Evolutionary conservation across 2,888 invertebrate species (phyloP).

Genomic region (Andrena bucephala): DNA sequence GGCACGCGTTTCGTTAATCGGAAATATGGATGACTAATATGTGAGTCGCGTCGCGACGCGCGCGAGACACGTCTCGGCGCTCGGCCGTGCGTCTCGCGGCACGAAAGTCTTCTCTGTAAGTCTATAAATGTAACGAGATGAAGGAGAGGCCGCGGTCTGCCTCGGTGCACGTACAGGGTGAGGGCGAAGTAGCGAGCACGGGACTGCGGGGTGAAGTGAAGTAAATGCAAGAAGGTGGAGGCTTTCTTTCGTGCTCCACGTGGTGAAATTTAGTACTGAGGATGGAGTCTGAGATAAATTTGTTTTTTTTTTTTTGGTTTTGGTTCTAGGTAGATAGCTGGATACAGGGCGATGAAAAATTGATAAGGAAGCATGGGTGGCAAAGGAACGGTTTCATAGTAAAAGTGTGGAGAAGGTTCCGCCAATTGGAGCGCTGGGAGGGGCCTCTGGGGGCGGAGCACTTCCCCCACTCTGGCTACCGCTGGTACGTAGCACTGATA

Average conservation of each 20-base stretch:
- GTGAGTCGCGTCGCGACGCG: conserved; percentile 53
- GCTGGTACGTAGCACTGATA: background rate
- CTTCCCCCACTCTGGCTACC: background rate
- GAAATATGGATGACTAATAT: conserved; percentile 68
- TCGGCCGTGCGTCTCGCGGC: conserved; percentile 41
- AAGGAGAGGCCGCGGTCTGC: conserved; percentile 53
- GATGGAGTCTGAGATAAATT: no score
- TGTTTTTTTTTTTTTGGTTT: no score
- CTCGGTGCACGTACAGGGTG: conserved; percentile 12
- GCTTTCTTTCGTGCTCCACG: background rate
- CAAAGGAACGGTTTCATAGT: background rate
- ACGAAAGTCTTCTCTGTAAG: conserved; percentile 66
- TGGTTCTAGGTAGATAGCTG: no score
- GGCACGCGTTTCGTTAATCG: conserved; percentile 50
- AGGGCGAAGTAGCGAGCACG: background rate
- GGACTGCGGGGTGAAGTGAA: background rate
- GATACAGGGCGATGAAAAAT: background rate
- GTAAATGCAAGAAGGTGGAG: no score
- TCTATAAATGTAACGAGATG: conserved; percentile 72
- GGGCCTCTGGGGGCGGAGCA: background rate
- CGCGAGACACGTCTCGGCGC: conserved; percentile 57
- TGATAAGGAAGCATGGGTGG: background rate
- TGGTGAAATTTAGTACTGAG: no score
- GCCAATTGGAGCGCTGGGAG: background rate
- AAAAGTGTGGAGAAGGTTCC: no score